phyloP scores from a whole-genome alignment of 1,140 invertebrate species.

The Parapsyche elsis region DNA sequence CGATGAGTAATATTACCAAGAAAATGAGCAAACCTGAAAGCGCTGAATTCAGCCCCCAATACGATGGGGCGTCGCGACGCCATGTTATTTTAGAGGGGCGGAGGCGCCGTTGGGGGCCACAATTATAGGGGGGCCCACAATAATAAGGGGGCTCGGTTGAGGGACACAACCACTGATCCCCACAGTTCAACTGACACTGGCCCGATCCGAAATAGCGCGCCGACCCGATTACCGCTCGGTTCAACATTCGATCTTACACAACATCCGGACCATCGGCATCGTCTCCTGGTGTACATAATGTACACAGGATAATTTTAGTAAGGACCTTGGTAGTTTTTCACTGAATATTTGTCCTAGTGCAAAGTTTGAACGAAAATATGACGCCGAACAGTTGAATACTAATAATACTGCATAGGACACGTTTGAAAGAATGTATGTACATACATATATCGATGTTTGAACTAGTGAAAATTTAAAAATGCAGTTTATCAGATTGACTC shows the following conservation, averaged over 20 bases:
- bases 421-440: too few relatives aligned
- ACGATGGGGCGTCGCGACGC: conserved; percentile 23
- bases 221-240: not conserved
- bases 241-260: not conserved
- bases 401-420: too few relatives aligned
- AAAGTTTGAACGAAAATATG: too few relatives aligned
- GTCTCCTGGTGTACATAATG: too few relatives aligned
- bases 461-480: too few relatives aligned
- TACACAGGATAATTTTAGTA: too few relatives aligned
- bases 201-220: not conserved
- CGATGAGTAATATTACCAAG: not conserved
- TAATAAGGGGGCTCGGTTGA: not conserved
- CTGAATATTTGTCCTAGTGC: too few relatives aligned
- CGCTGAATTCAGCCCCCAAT: conserved; percentile 33
- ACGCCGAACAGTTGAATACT: too few relatives aligned
- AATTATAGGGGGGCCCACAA: not conserved
- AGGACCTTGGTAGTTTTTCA: too few relatives aligned
- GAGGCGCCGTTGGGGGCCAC: not conserved
- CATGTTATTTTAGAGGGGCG: not conserved
- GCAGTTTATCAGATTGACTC: too few relatives aligned
- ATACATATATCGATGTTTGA: too few relatives aligned
- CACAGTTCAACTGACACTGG: not conserved
- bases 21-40: conserved; percentile 32
- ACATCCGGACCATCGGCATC: too few relatives aligned
- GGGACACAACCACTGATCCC: not conserved